Percentiles rank a stretch among this genome's conserved stretches.
Evolutionary conservation across 2,113 vertebrate genomes (phyloP).

Genomic region (Dicaeum eximium): DNA sequence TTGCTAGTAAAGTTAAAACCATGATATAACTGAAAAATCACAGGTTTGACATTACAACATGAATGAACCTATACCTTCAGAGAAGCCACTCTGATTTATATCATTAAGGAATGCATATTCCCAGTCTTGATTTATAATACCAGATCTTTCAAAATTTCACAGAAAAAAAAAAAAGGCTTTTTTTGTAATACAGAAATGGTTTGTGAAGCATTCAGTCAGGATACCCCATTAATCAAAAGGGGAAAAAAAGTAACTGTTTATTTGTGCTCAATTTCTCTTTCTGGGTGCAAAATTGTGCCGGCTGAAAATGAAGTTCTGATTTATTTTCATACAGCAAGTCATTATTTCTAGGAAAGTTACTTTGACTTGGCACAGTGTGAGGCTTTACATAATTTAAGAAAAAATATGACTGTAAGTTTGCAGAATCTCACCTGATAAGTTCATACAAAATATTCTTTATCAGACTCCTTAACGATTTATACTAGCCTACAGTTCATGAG

Average conservation of each 20-base stretch:
- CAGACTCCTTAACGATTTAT: neutral
- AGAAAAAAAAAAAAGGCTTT: neutral
- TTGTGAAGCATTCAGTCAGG: neutral
- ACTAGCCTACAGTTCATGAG: neutral
- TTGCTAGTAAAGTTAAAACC: neutral
- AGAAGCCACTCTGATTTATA: neutral
- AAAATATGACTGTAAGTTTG: neutral
- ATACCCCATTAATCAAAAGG: fast-evolving
- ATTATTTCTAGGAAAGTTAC: neutral
- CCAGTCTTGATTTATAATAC: neutral
- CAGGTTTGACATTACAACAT: neutral
- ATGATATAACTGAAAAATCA: neutral
- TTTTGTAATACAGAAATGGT: neutral
- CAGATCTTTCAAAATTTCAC: neutral
- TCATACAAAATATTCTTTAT: neutral
- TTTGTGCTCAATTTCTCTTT: neutral
- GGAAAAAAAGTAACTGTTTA: neutral
- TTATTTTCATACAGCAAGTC: neutral
- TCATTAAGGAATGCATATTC: neutral
- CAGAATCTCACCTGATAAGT: neutral
- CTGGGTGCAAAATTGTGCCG: neutral
- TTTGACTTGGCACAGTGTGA: neutral
- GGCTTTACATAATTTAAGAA: neutral
- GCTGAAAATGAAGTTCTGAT: neutral
- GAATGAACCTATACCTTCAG: neutral